phyloP scores from a whole-genome alignment of 2,888 invertebrate species.

The Eudemis profundana region DNA sequence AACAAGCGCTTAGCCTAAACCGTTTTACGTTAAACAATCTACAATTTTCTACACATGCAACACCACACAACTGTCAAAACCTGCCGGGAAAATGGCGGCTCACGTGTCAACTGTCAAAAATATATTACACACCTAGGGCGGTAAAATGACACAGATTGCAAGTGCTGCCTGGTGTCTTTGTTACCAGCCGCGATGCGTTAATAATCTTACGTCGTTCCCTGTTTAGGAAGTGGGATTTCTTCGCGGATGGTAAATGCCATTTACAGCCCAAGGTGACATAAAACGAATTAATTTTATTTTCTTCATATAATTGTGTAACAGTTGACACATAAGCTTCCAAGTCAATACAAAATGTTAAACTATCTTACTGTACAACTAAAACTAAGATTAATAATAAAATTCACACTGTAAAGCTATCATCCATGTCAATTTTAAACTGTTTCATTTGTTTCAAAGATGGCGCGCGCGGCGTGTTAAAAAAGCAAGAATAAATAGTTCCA shows the following conservation, averaged over 20 bases:
- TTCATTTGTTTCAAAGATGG: constrained; percentile 37
- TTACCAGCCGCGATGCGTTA: no score
- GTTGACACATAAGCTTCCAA: constrained; percentile 10
- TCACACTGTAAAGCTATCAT: constrained; percentile 43
- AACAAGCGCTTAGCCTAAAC: constrained; percentile 40
- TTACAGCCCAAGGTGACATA: no score
- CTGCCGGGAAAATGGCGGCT: constrained; percentile 28
- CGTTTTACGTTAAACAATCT: constrained; percentile 45
- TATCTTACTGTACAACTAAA: constrained; percentile 59
- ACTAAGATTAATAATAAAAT: constrained; percentile 46
- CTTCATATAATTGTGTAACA: neutral
- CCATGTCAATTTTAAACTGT: constrained; percentile 34
- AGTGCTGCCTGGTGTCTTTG: no score
- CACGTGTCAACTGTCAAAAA: constrained; percentile 18
- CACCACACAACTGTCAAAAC: constrained; percentile 50
- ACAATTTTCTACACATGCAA: constrained; percentile 50
- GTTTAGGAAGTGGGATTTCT: no score
- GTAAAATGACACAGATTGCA: no score
- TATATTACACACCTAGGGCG: no score
- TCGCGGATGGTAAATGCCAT: no score
- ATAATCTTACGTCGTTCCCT: no score
- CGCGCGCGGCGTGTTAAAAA: constrained; percentile 29
- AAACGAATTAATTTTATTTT: neutral
- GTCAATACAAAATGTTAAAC: constrained; percentile 49
- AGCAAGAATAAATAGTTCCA: constrained; percentile 44